These are phyloP conservation scores for Pantelozetes paolii DNA, from an alignment of 2,888 invertebrate species.

Conservation along the genomic window DNA sequence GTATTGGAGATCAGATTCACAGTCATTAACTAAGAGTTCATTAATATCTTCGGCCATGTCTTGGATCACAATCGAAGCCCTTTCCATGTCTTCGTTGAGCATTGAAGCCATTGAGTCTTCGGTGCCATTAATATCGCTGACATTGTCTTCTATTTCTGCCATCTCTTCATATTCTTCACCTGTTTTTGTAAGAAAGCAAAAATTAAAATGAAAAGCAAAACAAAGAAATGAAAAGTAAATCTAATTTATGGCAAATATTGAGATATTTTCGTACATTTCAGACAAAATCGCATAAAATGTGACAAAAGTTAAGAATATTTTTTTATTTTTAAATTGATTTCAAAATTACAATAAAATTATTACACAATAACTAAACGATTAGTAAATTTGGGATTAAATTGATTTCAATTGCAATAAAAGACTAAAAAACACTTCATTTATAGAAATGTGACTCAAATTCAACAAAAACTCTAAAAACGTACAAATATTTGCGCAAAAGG, in stretches of 20 bases:
- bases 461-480: neutral
- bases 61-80: constrained; percentile 26
- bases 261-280: neutral
- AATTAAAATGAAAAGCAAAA: neutral
- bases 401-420: neutral
- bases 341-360: neutral
- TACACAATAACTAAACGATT: constrained; percentile 5
- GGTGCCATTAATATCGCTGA: constrained; percentile 5
- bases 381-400: neutral
- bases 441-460: too few species aligned
- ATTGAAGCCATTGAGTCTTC: constrained; percentile 24
- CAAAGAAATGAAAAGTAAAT: constrained; percentile 1
- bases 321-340: constrained; percentile 1
- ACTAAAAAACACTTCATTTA: too few species aligned
- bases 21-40: neutral
- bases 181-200: neutral
- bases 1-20: constrained; percentile 43
- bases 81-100: constrained; percentile 21
- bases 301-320: neutral
- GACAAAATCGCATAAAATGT: neutral
- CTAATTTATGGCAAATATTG: neutral
- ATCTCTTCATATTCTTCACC: neutral
- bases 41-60: constrained; percentile 31
- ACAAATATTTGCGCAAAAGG: neutral
- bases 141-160: neutral